These are phyloP conservation scores for Lytechinus pictus DNA, from an alignment of 35 echinoderm and acorn worm species.

Conservation along the genomic window DNA sequence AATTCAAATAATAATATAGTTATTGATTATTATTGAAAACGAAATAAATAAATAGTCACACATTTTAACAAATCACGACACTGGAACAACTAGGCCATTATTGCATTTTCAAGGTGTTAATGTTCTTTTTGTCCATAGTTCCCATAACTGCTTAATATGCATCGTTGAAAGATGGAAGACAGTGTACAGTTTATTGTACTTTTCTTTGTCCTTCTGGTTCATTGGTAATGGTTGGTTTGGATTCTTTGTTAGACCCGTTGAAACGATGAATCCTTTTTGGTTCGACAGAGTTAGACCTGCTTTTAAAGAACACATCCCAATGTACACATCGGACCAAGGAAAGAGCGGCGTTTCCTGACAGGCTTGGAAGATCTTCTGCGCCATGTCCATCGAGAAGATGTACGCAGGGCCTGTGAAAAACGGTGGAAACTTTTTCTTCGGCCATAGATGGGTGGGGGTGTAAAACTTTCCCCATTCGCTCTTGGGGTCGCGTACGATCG, in stretches of 20 bases:
- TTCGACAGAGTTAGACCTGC: neutral
- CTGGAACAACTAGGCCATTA: neutral
- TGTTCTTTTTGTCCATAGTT: constrained; percentile 35
- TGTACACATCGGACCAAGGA: constrained; percentile 40
- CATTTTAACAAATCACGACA: neutral
- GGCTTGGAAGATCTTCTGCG: neutral
- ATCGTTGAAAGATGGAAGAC: constrained; percentile 9
- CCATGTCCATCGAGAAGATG: constrained; percentile 45
- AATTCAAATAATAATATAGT: too few relatives aligned
- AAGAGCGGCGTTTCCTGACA: neutral
- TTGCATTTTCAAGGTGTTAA: neutral
- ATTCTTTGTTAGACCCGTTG: neutral
- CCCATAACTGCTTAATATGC: constrained; percentile 30
- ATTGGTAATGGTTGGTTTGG: neutral
- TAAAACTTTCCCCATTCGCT: constrained; percentile 42
- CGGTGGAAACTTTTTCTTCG: constrained; percentile 9
- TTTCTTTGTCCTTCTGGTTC: neutral
- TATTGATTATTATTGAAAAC: neutral
- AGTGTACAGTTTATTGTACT: constrained; percentile 21
- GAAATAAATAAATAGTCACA: neutral
- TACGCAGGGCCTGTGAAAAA: constrained; percentile 50
- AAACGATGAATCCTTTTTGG: constrained; percentile 27
- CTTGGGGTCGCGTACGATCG: constrained; percentile 9
- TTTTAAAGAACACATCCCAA: constrained; percentile 45
- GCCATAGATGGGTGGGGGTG: constrained; percentile 51